These are phyloP conservation scores for Heliconius hermathena DNA, from an alignment of 1,140 invertebrate genomes.

Conservation along the genomic window DNA sequence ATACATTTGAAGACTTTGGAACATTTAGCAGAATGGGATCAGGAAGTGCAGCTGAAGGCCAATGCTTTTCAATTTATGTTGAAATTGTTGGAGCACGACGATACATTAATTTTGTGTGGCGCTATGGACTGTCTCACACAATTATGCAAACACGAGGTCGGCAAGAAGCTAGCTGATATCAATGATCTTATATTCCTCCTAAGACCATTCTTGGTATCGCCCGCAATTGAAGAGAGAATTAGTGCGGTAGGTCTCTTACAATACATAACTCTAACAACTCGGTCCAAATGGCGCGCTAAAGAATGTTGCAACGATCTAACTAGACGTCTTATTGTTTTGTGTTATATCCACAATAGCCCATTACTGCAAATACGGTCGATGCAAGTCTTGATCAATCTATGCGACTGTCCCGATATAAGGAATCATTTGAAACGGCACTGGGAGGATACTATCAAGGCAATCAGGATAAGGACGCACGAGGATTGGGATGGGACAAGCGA, in stretches of 20 bases:
- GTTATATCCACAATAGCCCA: slow-evolving; percentile 49
- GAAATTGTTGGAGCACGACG: slow-evolving; percentile 50
- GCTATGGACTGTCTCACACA: slow-evolving; percentile 71
- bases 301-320: slow-evolving; percentile 56
- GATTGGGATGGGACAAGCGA: slow-evolving; percentile 71
- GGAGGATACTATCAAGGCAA: slow-evolving; percentile 49
- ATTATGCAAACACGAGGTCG: slow-evolving; percentile 65
- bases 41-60: slow-evolving; percentile 51
- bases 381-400: slow-evolving; percentile 69
- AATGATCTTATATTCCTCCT: slow-evolving; percentile 61
- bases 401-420: slow-evolving; percentile 68
- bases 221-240: slow-evolving; percentile 52
- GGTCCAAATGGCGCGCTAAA: slow-evolving; percentile 71
- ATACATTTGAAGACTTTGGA: slow-evolving; percentile 62
- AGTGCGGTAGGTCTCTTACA: slow-evolving; percentile 59
- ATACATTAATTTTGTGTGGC: slow-evolving; percentile 50
- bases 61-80: slow-evolving; percentile 72
- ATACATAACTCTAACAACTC: slow-evolving; percentile 65
- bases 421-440: slow-evolving; percentile 56
- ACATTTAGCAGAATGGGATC: slow-evolving; percentile 64
- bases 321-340: slow-evolving; percentile 49
- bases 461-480: slow-evolving; percentile 61
- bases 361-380: slow-evolving; percentile 60
- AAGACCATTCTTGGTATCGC: slow-evolving; percentile 41
- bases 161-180: slow-evolving; percentile 61